These are phyloP conservation scores for Myiothlypis chrysogaster DNA, from an alignment of 2,797 vertebrate genomes.

Conservation along the genomic window DNA sequence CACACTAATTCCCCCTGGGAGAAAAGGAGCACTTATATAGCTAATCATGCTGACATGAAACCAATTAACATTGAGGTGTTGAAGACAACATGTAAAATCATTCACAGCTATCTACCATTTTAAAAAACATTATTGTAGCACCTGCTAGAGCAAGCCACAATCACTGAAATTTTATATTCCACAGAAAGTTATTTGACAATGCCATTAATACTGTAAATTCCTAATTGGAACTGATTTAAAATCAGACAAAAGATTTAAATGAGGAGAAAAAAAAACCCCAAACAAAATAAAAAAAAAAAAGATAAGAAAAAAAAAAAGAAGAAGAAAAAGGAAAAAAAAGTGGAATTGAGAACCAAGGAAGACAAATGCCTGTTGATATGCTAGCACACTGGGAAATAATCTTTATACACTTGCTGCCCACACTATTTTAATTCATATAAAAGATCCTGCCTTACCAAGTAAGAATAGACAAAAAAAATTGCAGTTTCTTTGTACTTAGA, in stretches of 20 bases:
- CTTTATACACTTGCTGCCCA: neutral
- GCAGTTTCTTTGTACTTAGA: neutral
- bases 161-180: neutral
- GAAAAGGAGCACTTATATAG: neutral
- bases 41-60: neutral
- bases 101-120: neutral
- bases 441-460: rapidly evolving
- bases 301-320: rapidly evolving
- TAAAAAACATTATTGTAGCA: neutral
- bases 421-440: neutral
- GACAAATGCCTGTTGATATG: neutral
- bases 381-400: neutral
- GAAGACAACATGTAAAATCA: neutral
- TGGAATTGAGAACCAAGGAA: neutral
- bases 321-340: neutral
- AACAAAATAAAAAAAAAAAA: neutral
- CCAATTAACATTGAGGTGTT: neutral
- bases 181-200: neutral
- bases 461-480: neutral
- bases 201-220: neutral
- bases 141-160: neutral
- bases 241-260: neutral
- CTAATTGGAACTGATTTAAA: neutral
- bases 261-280: neutral
- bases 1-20: neutral